Evolutionary conservation across 2,888 invertebrate species (phyloP).

Genomic region (Aphrophora alni): DNA sequence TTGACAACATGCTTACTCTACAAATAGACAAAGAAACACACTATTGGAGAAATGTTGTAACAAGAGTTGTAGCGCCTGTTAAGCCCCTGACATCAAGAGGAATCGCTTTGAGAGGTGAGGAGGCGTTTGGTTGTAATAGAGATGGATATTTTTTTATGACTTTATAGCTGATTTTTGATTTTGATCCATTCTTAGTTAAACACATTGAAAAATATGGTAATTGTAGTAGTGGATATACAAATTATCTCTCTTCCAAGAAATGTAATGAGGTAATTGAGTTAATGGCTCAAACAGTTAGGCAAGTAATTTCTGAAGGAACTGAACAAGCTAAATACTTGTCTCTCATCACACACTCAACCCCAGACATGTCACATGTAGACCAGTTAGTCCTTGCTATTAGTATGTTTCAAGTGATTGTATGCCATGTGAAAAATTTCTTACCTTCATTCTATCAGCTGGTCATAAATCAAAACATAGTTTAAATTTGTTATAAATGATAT

Average conservation of each 20-base stretch:
- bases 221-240: neutral
- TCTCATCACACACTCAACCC: slow-evolving; percentile 2
- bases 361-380: slow-evolving; percentile 16
- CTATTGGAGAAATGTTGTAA: slow-evolving; percentile 26
- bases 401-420: slow-evolving; percentile 15
- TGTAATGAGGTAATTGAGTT: no score
- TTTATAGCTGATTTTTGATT: slow-evolving; percentile 12
- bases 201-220: neutral
- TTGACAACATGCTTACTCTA: slow-evolving; percentile 12
- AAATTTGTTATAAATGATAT: slow-evolving; percentile 35
- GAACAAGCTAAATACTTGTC: neutral
- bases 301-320: slow-evolving; percentile 10
- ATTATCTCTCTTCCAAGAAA: neutral
- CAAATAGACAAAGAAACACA: slow-evolving; percentile 18
- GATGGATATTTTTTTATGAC: slow-evolving; percentile 13
- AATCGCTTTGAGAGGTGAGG: slow-evolving; percentile 9
- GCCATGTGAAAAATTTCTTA: no score
- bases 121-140: slow-evolving; percentile 10
- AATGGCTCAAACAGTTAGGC: neutral
- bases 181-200: neutral
- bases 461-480: neutral
- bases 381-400: slow-evolving; percentile 6
- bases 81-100: slow-evolving; percentile 7
- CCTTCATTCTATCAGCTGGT: neutral
- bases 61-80: slow-evolving; percentile 16